phyloP scores from a whole-genome alignment of 2,888 invertebrate genomes.

The Syrista parreyssii region DNA sequence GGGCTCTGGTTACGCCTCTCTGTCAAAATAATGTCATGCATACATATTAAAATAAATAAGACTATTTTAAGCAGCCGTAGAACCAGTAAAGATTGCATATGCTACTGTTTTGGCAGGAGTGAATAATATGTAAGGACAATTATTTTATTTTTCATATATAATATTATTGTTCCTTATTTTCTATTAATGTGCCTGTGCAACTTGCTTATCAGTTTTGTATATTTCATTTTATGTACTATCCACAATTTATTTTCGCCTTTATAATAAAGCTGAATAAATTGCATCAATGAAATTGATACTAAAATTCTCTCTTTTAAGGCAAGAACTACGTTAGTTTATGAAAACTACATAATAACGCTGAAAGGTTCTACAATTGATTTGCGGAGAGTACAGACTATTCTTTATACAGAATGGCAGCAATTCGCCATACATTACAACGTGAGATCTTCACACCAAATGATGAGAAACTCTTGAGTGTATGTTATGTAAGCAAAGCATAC shows the following conservation, averaged over 20 bases:
- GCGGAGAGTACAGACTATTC: not conserved
- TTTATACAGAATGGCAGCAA: slow-evolving; percentile 72
- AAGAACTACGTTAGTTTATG: not conserved
- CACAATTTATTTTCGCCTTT: not conserved
- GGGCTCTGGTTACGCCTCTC: not conserved
- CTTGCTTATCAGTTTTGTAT: not conserved
- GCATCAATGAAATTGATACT: not conserved
- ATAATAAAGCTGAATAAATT: not conserved
- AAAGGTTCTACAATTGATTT: not conserved
- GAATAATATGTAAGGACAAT: not conserved
- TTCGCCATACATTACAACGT: slow-evolving; percentile 81
- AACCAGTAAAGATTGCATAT: not conserved
- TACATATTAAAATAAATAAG: not conserved
- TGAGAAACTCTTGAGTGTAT: slow-evolving; percentile 81
- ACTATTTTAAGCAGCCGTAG: not conserved
- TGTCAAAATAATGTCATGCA: not conserved
- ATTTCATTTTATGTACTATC: not conserved
- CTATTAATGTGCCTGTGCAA: not conserved
- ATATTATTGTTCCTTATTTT: not conserved
- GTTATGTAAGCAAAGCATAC: slow-evolving; percentile 82
- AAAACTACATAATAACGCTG: not conserved
- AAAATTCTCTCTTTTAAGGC: not conserved
- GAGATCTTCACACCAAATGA: slow-evolving; percentile 82
- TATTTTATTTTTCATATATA: not conserved
- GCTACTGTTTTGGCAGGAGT: not conserved